Evolutionary conservation across 2,888 invertebrate species (phyloP).

Genomic region (Osmoderma eremita): DNA sequence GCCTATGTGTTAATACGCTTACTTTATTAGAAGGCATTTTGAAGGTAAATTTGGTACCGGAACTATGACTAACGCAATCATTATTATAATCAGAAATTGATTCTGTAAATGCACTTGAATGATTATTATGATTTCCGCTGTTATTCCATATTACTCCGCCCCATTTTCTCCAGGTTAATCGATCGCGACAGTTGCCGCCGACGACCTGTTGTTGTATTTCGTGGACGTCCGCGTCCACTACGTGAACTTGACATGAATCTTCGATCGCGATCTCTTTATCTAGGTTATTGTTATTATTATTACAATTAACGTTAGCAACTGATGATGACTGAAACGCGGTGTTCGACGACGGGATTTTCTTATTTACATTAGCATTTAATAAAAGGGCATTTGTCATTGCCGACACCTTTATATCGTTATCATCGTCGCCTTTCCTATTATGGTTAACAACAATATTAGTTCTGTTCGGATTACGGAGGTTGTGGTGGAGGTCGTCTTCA

Average conservation of each 20-base stretch:
- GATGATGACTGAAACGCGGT: too few relatives aligned
- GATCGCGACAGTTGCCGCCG: neutral
- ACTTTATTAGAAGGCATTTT: constrained; percentile 58
- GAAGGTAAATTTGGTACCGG: constrained; percentile 52
- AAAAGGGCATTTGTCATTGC: too few relatives aligned
- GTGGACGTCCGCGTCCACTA: constrained; percentile 47
- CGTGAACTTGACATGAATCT: constrained; percentile 38
- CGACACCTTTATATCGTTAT: neutral
- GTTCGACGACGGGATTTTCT: neutral
- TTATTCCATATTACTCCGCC: constrained; percentile 27
- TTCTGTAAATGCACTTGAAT: constrained; percentile 9
- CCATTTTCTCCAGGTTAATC: neutral
- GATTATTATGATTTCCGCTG: constrained; percentile 39
- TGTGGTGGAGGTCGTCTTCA: neutral
- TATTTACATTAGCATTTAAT: constrained; percentile 4
- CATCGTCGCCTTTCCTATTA: neutral
- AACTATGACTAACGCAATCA: constrained; percentile 44
- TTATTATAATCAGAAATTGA: constrained; percentile 1
- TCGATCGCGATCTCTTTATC: constrained; percentile 19
- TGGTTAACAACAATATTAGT: constrained; percentile 1
- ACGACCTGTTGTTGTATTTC: constrained; percentile 33
- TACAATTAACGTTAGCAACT: constrained; percentile 20
- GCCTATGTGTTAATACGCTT: constrained; percentile 62
- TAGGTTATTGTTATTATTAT: constrained; percentile 23
- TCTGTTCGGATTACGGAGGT: neutral